These are phyloP conservation scores for Etheostoma perlongum DNA, from an alignment of 2,797 vertebrate species.

Conservation along the genomic window DNA sequence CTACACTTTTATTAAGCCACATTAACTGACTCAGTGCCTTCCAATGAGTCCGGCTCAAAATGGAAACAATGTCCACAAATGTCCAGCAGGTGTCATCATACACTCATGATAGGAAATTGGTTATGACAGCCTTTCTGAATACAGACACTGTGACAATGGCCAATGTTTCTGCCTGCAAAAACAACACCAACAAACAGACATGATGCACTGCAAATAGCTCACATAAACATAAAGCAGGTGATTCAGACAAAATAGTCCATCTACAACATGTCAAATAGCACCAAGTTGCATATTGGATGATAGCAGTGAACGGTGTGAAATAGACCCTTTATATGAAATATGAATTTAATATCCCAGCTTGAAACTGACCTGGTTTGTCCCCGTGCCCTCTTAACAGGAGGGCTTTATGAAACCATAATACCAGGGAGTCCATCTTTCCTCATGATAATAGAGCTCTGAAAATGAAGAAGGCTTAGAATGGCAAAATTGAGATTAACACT, in stretches of 20 bases:
- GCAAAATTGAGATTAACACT: conserved; percentile 50
- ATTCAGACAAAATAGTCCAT: conserved; percentile 19
- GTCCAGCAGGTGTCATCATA: conserved; percentile 82
- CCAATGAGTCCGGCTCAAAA: neutral
- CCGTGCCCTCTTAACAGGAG: conserved; percentile 16
- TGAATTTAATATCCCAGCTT: conserved; percentile 48
- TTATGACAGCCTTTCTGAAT: conserved; percentile 55
- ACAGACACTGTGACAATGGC: conserved; percentile 14
- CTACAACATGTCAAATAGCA: conserved; percentile 10
- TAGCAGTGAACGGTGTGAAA: conserved; percentile 18
- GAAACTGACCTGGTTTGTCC: conserved; percentile 48
- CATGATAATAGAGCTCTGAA: conserved; percentile 41
- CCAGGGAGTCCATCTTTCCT: conserved; percentile 34
- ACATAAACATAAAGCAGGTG: conserved; percentile 4
- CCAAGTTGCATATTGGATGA: conserved; percentile 10
- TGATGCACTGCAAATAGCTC: conserved; percentile 8
- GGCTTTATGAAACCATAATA: conserved; percentile 49
- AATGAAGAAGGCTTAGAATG: conserved; percentile 39
- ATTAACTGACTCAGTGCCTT: neutral
- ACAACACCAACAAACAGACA: conserved; percentile 25
- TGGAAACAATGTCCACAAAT: conserved; percentile 58
- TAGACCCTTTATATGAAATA: conserved; percentile 25
- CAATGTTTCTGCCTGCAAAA: conserved; percentile 26
- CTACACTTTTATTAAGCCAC: neutral
- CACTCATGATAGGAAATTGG: conserved; percentile 58